Base-by-base conservation (phyloP, 1,140 invertebrate species). In the Diorhabda sublineata region DNA sequence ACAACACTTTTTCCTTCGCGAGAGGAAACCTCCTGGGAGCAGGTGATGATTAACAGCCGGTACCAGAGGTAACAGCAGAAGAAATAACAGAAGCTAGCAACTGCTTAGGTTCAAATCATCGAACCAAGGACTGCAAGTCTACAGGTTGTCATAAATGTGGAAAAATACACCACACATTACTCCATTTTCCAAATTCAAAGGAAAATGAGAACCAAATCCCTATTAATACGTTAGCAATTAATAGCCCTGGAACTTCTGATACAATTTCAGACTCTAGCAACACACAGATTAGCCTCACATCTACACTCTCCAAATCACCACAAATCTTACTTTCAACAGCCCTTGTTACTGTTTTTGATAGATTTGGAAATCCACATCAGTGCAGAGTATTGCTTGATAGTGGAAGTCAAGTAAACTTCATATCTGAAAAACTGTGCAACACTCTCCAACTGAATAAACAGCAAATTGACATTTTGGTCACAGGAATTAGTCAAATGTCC, bases 271-370 rank as follows among this genome's bases (percentile, higher is more conserved):
- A 26, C 26, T 26, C 26, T 26, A 26, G 26, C 26, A 26, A 26
- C 26, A 26, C 26, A 26, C 26, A 26, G 1, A 26, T 26, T 26
- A 26, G 26, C 26, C 42, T 42, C n/a, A 65, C 64, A 42, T 63
- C 63, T 62, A 43, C 26, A 58, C 52, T 60, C 5, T 42, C 8
- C n/a, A 43, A 8, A 43, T 4, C 11, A 9, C 45, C 64, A 59
- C 43, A 65, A 11, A 64, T 68, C 9, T 61, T 73, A 47, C 64
- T 73, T 9, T 69, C 72, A 5, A 73, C 70, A 1, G 72, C 72
- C 8, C 7, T 56, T 45, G 63, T 73, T 57, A 11, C 44, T 43
- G 57, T 70, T 62, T 52, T 43, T 9, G 67, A 74, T 45, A 43
- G 4, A 58, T 58, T 65, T 9, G 45, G 45, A 11, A 57, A 42